phyloP scores from a whole-genome alignment of 2,888 invertebrate genomes.

The Drosophila testacea region DNA sequence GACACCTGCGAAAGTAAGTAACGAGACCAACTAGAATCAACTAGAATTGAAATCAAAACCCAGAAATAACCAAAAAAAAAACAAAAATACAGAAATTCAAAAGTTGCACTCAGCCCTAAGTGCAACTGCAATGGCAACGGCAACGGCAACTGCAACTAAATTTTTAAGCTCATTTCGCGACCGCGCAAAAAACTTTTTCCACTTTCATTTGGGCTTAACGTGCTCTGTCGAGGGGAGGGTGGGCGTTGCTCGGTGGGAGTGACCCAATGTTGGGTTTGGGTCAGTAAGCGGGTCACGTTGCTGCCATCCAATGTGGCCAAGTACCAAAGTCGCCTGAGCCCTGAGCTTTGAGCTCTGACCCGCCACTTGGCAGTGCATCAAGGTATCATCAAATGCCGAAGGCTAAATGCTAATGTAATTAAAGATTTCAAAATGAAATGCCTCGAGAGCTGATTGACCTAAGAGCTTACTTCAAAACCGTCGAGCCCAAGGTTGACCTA shows the following conservation, averaged over 20 bases:
- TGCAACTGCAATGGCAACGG: slow-evolving; percentile 40
- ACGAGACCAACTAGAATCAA: slow-evolving; percentile 15
- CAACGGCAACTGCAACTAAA: slow-evolving; percentile 48
- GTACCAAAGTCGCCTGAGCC: slow-evolving; percentile 5
- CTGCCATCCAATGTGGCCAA: slow-evolving; percentile 30
- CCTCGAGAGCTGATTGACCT: slow-evolving; percentile 21
- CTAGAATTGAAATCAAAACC: slow-evolving; percentile 53
- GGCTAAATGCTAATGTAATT: slow-evolving; percentile 59
- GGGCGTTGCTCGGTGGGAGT: slow-evolving; percentile 5
- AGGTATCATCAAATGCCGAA: slow-evolving; percentile 38
- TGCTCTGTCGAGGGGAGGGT: slow-evolving; percentile 4
- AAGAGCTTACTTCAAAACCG: slow-evolving; percentile 5
- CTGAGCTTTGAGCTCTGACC: not conserved
- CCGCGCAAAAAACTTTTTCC: slow-evolving; percentile 63
- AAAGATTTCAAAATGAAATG: slow-evolving; percentile 45
- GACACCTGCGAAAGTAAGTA: slow-evolving; percentile 87
- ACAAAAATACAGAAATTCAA: not conserved
- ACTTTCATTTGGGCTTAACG: slow-evolving; percentile 64
- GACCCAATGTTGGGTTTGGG: not conserved
- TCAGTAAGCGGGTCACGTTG: slow-evolving; percentile 30
- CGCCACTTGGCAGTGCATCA: slow-evolving; percentile 57
- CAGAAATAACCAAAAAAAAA: slow-evolving; percentile 6
- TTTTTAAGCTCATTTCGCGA: slow-evolving; percentile 76
- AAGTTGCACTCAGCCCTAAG: slow-evolving; percentile 44
- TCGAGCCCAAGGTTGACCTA: slow-evolving; percentile 3